Percentiles rank a stretch among this genome's conserved stretches.
phyloP scores from a whole-genome alignment of 1,140 invertebrate genomes.

The Saxidomus purpurata region DNA sequence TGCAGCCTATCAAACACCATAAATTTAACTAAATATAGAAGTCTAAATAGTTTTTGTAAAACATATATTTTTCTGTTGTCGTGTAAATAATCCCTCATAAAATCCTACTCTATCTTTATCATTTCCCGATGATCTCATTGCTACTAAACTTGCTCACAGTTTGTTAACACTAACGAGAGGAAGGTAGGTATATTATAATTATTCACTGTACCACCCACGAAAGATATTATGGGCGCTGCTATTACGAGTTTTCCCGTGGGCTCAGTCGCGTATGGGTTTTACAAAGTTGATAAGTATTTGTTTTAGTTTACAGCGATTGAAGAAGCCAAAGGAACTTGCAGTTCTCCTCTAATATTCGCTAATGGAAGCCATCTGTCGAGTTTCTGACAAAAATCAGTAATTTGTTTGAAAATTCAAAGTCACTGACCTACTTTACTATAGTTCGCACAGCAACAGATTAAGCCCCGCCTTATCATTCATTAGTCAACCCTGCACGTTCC shows the following conservation, averaged over 20 bases:
- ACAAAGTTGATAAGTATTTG: neutral
- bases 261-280: neutral
- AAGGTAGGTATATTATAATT: conserved; percentile 8
- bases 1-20: too few relatives aligned
- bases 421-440: conserved; percentile 38
- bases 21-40: too few relatives aligned
- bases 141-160: neutral
- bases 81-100: neutral
- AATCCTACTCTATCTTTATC: neutral
- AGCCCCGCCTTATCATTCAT: conserved; percentile 47
- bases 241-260: neutral
- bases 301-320: neutral
- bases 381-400: conserved; percentile 47
- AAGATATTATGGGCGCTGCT: neutral
- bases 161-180: neutral
- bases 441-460: conserved; percentile 61
- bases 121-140: conserved; percentile 13
- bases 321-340: neutral
- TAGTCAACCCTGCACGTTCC: conserved; percentile 28
- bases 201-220: conserved; percentile 42
- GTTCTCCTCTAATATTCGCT: conserved; percentile 17
- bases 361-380: conserved; percentile 65
- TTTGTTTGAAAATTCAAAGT: conserved; percentile 46
- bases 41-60: neutral
- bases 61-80: neutral